Evolutionary conservation across 2,797 vertebrate genomes (phyloP).

Genomic region (Coreius guichenoti): DNA sequence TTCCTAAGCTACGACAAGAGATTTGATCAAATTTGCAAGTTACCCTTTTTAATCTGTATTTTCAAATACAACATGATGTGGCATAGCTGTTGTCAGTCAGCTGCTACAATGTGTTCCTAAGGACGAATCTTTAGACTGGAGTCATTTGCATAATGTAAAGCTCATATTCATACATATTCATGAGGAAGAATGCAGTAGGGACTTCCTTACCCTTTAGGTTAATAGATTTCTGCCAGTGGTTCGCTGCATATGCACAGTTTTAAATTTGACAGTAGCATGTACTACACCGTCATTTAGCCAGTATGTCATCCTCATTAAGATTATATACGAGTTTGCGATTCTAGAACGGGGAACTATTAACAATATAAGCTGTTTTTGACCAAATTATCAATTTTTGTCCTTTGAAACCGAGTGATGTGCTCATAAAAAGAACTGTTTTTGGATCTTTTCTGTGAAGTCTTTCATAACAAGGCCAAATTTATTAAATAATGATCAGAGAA

Average conservation of each 20-base stretch:
- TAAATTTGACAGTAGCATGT: not conserved
- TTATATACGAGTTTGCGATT: not conserved
- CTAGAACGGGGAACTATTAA: not conserved
- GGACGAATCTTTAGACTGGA: not conserved
- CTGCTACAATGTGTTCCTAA: not conserved
- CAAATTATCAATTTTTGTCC: not conserved
- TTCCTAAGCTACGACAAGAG: not conserved
- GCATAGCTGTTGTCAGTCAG: not conserved
- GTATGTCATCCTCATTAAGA: constrained; percentile 21
- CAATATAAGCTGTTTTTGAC: not conserved
- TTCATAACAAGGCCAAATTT: constrained; percentile 11
- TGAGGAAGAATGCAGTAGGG: not conserved
- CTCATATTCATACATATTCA: constrained; percentile 46
- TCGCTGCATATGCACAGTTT: not conserved
- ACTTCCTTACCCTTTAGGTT: constrained; percentile 11
- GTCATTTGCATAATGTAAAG: constrained; percentile 31
- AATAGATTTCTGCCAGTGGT: not conserved
- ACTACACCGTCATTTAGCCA: constrained; percentile 20
- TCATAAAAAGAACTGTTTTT: not conserved
- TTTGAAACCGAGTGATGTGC: not conserved
- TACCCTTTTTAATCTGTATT: not conserved
- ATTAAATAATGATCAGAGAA: constrained; percentile 41
- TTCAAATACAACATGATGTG: not conserved
- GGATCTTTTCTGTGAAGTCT: constrained; percentile 7
- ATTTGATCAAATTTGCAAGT: not conserved